These are phyloP conservation scores for Bos taurus DNA, from an alignment of 2,113 vertebrate species.

Conservation along the genomic window ARS-UCD2.0 NC_037343.1:8970501-8971000, in stretches of 20 bases:
- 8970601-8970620: neutral
- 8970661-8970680: neutral
- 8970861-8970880: neutral
- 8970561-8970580: neutral
- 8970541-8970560: neutral
- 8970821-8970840: neutral
- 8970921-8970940: neutral
- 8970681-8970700: neutral
- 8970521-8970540: neutral
- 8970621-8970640: accelerated
- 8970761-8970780: neutral
- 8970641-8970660: neutral
- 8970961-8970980: neutral
- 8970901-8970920: neutral
- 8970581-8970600: neutral
- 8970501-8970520: neutral
- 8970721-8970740: neutral
- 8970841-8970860: neutral
- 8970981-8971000: neutral
- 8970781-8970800: neutral
- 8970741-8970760: neutral
- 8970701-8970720: neutral
- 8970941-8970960: neutral
- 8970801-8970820: neutral
- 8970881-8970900: neutral